Conservation (phyloP, 2,888 invertebrate species). For the Phorcus lineatus region DNA sequence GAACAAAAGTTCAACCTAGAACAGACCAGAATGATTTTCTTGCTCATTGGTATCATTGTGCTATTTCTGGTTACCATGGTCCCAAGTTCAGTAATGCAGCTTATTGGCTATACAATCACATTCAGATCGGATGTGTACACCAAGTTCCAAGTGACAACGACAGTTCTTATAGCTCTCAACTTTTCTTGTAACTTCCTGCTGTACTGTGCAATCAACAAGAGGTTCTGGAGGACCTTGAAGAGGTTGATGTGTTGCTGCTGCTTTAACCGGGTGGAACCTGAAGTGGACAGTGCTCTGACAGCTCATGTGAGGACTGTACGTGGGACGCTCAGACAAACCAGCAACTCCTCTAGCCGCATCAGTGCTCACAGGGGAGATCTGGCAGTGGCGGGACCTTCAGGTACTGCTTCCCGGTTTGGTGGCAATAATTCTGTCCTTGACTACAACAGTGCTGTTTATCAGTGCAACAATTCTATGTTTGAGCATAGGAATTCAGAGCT, state of each 20-base stretch:
- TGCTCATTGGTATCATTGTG: conserved; percentile 32
- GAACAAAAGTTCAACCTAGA: conserved; percentile 16
- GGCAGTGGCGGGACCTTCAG: too few relatives aligned
- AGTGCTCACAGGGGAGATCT: too few relatives aligned
- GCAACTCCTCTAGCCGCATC: too few relatives aligned
- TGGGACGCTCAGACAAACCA: too few relatives aligned
- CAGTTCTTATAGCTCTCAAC: conserved; percentile 32
- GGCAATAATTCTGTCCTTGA: too few relatives aligned
- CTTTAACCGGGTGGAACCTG: conserved; percentile 2
- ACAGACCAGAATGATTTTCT: conserved; percentile 28
- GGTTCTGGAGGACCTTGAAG: conserved; percentile 34
- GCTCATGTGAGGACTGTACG: too few relatives aligned
- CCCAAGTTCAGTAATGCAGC: conserved; percentile 33
- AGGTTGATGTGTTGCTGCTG: conserved; percentile 6
- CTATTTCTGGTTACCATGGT: conserved; percentile 37
- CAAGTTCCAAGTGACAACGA: conserved; percentile 27
- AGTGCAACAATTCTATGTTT: too few relatives aligned
- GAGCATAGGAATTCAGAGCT: too few relatives aligned
- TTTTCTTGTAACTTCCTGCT: conserved; percentile 39
- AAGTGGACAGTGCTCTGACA: background rate
- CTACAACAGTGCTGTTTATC: too few relatives aligned
- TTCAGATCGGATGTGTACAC: conserved; percentile 27
- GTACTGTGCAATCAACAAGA: conserved; percentile 36
- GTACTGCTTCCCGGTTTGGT: too few relatives aligned
- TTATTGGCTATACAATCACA: conserved; percentile 27